phyloP scores from a whole-genome alignment of 1,140 invertebrate genomes.

The Antheraea mylitta region DNA sequence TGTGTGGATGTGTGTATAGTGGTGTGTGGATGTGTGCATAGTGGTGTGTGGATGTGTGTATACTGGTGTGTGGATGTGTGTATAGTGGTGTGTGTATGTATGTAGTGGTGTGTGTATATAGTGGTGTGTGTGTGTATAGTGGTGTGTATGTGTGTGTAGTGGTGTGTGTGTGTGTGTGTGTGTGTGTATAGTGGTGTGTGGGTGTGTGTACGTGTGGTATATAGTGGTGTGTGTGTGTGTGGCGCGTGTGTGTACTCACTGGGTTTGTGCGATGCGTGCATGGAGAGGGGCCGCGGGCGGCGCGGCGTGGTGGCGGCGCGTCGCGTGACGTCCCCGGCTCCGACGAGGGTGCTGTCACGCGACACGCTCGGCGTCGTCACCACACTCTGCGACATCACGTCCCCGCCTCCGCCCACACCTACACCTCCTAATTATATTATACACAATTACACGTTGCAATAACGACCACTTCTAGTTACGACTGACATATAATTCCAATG shows the following conservation, averaged over 20 bases:
- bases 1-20: too few relatives aligned
- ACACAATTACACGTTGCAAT: background rate
- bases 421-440: background rate
- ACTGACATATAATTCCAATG: too few relatives aligned
- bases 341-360: conserved; percentile 50
- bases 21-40: too few relatives aligned
- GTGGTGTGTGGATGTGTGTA: too few relatives aligned
- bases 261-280: conserved; percentile 41
- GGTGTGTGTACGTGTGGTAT: too few relatives aligned
- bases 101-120: background rate
- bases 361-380: conserved; percentile 62
- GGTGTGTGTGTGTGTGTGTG: too few relatives aligned
- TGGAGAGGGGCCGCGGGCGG: conserved; percentile 36
- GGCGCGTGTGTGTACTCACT: conserved; percentile 17
- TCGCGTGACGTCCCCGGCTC: conserved; percentile 39
- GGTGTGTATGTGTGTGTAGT: too few relatives aligned
- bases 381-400: conserved; percentile 37
- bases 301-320: conserved; percentile 35
- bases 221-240: background rate
- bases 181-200: too few relatives aligned
- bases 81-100: background rate
- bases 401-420: conserved; percentile 27
- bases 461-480: too few relatives aligned
- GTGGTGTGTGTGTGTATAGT: too few relatives aligned
- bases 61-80: too few relatives aligned